Conservation (phyloP, 2,113 vertebrate genomes). For the Ictalurus punctatus region DNA sequence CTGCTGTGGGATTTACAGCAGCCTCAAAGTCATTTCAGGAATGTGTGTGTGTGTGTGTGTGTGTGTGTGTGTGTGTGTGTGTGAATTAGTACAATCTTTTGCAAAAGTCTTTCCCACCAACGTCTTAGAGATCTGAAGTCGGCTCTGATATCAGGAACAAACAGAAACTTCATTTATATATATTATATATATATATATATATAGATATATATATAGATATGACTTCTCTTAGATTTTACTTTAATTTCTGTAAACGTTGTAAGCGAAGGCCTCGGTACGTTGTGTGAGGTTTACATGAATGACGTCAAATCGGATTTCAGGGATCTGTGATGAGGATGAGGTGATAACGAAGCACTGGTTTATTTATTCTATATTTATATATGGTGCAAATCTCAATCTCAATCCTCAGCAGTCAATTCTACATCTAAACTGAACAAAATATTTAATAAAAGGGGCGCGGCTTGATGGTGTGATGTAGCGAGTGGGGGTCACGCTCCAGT, state of each 20-base stretch:
- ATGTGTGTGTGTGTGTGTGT: background rate
- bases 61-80: background rate
- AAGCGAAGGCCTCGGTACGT: background rate
- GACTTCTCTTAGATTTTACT: too few species aligned
- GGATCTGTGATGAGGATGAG: background rate
- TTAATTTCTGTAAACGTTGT: too few species aligned
- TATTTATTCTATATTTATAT: too few species aligned
- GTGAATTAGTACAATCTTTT: background rate
- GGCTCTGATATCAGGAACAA: background rate
- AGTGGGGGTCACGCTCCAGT: background rate
- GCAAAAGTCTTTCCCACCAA: background rate
- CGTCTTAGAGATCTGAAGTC: background rate
- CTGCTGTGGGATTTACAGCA: background rate
- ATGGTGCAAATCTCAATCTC: background rate
- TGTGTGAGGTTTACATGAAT: background rate
- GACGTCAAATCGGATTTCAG: background rate
- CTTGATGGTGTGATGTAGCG: background rate
- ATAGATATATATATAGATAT: too few species aligned
- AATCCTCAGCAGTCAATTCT: background rate
- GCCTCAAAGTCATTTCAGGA: background rate
- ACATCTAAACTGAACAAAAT: too few species aligned
- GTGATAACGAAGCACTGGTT: background rate
- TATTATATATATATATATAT: too few species aligned
- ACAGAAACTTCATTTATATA: background rate
- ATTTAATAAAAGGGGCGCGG: background rate